These are phyloP conservation scores for Nothocercus nigrocapillus DNA, from an alignment of 2,113 vertebrate species.

Conservation along the genomic window DNA sequence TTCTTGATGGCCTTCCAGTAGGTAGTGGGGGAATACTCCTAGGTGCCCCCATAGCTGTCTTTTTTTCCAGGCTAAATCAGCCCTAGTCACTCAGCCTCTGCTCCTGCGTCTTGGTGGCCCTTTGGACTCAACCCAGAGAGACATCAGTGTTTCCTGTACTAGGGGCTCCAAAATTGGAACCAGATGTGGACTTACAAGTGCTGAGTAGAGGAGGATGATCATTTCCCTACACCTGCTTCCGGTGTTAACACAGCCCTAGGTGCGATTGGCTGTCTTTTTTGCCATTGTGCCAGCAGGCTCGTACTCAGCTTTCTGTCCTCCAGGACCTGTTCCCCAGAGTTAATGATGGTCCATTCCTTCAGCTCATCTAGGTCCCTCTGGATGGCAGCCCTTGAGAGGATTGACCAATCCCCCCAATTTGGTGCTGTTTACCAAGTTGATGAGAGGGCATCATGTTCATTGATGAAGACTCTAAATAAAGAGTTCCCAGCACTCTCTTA, in stretches of 20 bases:
- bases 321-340: not conserved
- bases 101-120: not conserved
- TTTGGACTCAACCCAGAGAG: not conserved
- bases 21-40: fast-evolving
- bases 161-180: not conserved
- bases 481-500: no score
- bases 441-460: not conserved
- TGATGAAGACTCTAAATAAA: not conserved
- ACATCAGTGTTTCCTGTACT: not conserved
- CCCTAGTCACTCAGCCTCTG: fast-evolving
- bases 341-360: not conserved
- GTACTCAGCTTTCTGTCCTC: not conserved
- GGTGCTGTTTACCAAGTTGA: not conserved
- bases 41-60: fast-evolving
- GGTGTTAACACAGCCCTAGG: not conserved
- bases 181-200: not conserved
- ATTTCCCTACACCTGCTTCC: not conserved
- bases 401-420: not conserved
- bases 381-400: not conserved
- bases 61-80: not conserved
- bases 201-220: not conserved
- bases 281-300: not conserved
- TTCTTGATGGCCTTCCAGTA: not conserved
- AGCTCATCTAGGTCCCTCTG: not conserved
- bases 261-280: not conserved